These are phyloP conservation scores for Pygocentrus nattereri DNA, from an alignment of 2,797 vertebrate genomes.

Conservation along the genomic window DNA sequence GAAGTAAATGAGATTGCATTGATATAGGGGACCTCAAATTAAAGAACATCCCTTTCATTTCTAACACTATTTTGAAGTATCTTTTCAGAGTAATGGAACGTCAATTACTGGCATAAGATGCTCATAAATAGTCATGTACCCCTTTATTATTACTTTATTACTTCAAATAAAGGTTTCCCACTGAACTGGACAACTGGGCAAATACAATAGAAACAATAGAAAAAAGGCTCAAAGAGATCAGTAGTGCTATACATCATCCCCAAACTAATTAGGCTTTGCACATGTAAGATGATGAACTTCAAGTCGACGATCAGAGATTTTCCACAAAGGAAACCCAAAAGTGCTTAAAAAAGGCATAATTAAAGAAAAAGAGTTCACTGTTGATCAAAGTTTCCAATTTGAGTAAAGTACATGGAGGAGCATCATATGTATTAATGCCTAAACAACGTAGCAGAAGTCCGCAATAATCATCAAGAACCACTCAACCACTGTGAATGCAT, in stretches of 20 bases:
- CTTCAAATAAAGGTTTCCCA: too few relatives aligned
- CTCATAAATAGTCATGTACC: too few relatives aligned
- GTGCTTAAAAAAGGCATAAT: background rate
- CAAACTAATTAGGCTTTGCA: background rate
- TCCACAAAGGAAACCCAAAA: background rate
- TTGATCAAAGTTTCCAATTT: background rate
- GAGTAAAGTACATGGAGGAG: background rate
- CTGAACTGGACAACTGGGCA: background rate
- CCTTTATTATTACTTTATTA: too few relatives aligned
- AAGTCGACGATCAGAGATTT: background rate
- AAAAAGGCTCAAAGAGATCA: background rate
- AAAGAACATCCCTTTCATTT: too few relatives aligned
- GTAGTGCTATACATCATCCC: background rate
- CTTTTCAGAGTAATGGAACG: too few relatives aligned
- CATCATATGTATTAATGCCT: background rate
- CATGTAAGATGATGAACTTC: conserved; percentile 7
- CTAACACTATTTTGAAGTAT: too few relatives aligned
- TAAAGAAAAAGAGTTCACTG: too few relatives aligned
- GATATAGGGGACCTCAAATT: too few relatives aligned
- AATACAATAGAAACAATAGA: background rate
- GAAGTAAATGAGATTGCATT: too few relatives aligned
- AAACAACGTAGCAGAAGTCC: background rate
- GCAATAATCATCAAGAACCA: background rate
- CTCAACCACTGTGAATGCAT: background rate
- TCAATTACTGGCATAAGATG: too few relatives aligned